Evolutionary conservation across 2,113 vertebrate genomes (phyloP).

Genomic region (Heptranchias perlo): DNA sequence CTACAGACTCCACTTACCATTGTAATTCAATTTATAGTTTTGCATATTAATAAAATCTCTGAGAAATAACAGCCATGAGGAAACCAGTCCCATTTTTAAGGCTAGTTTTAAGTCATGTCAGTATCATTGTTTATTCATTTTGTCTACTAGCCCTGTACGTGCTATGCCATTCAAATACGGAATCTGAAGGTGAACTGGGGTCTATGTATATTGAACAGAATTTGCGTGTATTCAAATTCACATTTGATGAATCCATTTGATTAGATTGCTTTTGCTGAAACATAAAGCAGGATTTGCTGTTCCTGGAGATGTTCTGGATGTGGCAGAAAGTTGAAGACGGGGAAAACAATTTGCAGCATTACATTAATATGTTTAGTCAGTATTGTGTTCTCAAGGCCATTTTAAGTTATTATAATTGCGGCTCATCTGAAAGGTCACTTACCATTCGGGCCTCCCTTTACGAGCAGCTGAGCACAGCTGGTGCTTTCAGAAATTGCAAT

Average conservation of each 20-base stretch:
- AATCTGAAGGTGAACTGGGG: not conserved
- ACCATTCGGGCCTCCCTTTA: not conserved
- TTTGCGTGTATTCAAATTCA: not conserved
- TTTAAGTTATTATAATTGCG: not conserved
- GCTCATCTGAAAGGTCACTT: too few relatives aligned
- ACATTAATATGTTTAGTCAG: not conserved
- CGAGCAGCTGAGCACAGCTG: not conserved
- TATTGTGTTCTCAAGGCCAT: not conserved
- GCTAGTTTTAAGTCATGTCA: not conserved
- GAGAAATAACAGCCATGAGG: not conserved
- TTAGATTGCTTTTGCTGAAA: not conserved
- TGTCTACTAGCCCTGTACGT: not conserved
- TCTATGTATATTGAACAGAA: not conserved
- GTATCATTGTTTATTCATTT: not conserved
- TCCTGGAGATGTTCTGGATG: not conserved
- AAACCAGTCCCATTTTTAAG: not conserved
- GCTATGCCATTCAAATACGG: not conserved
- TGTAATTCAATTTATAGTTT: not conserved
- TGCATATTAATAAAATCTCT: not conserved
- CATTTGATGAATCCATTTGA: not conserved
- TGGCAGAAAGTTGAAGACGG: not conserved
- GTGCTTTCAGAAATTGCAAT: not conserved
- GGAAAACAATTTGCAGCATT: not conserved
- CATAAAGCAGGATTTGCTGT: not conserved
- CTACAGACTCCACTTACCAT: not conserved